Base-by-base conservation (phyloP, 2,113 vertebrate species). In the Merops nubicus region DNA sequence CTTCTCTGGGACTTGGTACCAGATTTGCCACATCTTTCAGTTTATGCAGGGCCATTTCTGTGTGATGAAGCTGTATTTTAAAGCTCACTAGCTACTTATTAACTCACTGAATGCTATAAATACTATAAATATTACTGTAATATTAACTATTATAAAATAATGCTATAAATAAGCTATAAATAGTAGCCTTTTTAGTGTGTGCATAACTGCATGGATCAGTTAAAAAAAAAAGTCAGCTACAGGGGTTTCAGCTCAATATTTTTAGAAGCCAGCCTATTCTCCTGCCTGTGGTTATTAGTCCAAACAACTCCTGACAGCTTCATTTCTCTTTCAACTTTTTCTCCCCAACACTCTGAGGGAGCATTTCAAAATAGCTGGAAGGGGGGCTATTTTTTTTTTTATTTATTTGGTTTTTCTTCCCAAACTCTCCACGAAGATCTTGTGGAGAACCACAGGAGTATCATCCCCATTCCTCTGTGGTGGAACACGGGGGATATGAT, bases 321-420 rank as follows among this genome's bases (percentile, higher is more conserved):
- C 86, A 79, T 81, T 94, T 97, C 60, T 85, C 81, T 84, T 84
- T 73, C 90, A 93, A 86, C 84, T 67, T 93, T 84, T 93, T 94
- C 90, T 90, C 78, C 34, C 69, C 94, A 82, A 7, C 64, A 48
- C 60, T 53, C 19, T 12, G 93, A 94, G 85, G 81, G 77, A 96
- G 38, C n/a, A 47, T 95, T 97, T 97, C 93, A 90, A 94, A 96
- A 94, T 84, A 95, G 94, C 95, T 93, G 95, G 94, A 98, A 78
- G 85, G 68, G 68, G 54, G 43, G 33, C 12, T 33, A 47, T 76
- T 64, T 91, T 73, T 88, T n/a, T 96, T 74, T 56, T 90, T 73
- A 88, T 47, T 96, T 96, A n/a, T n/a, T n/a, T n/a, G n/a, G n/a
- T n/a, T n/a, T n/a, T 94, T 77, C 91, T 93, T 97, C 94, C 91